Base-by-base conservation (phyloP, 2,797 vertebrate species). In the Ctenopoma kingsleyae region DNA sequence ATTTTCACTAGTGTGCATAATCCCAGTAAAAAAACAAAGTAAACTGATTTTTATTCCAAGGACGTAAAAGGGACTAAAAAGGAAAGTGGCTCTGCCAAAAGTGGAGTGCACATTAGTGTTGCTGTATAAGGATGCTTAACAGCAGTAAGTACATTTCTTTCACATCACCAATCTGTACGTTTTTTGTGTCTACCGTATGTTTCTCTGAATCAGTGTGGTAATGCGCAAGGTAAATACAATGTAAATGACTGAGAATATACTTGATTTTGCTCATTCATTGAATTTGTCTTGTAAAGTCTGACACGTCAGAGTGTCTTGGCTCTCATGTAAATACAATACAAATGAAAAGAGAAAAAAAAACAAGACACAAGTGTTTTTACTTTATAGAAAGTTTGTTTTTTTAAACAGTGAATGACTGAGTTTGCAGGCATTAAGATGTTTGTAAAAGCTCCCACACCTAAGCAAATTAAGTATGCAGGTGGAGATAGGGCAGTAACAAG, bases 281-380 rank as follows among this genome's bases (percentile, higher is more conserved):
- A 67, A 78, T 87, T 85, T 86, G 81, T 78, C 71, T 86, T 82
- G 81, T 74, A 80, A 86, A 87, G 50, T 69, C 1, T 19, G 66
- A 52, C 65, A 48, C 40, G 63, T 59, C 10, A 10, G 62, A 56
- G 44, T 52, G 30, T 72, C 47, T 43, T 32, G 72, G 50, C 57
- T 66, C 16, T 43, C 20, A 81, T 69, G 80, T 74, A 84, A 86
- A 87, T 77, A 36, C 22, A 49, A 80, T 36, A 54, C 71, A 75
- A 82, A 84, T 55, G 17, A 16, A 32, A 60, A 47, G 20, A 47
- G 16, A 30, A 47, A 51, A 61, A 70, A 47, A 63, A 68, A 72
- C 47, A 3, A 67, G 61, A 56, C 30, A 5, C 27, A 36, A 57
- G 40, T 52, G 66, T 70, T 83, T 76, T 62, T 52, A 32, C 66